Evolutionary conservation across 2,113 vertebrate species (phyloP).

Genomic region (Prionailurus bengalensis): DNA sequence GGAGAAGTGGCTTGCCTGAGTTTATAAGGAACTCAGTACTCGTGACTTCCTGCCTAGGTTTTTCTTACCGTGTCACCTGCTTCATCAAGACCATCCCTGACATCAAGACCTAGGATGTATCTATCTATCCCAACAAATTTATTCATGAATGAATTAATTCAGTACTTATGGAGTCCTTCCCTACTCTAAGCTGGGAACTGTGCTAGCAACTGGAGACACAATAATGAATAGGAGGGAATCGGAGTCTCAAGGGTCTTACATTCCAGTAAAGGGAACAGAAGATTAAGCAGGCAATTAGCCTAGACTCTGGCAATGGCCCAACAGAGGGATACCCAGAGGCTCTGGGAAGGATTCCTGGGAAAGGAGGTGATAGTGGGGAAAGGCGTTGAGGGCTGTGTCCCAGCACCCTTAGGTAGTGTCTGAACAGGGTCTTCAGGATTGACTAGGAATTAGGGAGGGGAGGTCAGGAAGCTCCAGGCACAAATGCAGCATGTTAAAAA

Average conservation of each 20-base stretch:
- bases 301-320: fast-evolving
- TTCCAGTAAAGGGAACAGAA: neutral
- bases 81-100: neutral
- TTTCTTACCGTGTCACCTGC: neutral
- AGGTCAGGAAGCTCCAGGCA: neutral
- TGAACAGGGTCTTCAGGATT: neutral
- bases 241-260: neutral
- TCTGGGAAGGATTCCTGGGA: neutral
- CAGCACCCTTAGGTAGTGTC: neutral
- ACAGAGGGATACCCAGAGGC: neutral
- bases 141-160: neutral
- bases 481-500: neutral
- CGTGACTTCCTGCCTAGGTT: neutral
- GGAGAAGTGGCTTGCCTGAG: neutral
- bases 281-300: neutral
- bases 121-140: neutral
- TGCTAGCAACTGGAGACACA: neutral
- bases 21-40: neutral
- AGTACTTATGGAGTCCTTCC: neutral
- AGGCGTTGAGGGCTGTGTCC: neutral
- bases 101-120: neutral
- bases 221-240: neutral
- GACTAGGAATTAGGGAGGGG: neutral
- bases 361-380: neutral
- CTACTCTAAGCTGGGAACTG: neutral